Base-by-base conservation (phyloP, 2,113 vertebrate genomes). In the Pseudopodoces humilis region DNA sequence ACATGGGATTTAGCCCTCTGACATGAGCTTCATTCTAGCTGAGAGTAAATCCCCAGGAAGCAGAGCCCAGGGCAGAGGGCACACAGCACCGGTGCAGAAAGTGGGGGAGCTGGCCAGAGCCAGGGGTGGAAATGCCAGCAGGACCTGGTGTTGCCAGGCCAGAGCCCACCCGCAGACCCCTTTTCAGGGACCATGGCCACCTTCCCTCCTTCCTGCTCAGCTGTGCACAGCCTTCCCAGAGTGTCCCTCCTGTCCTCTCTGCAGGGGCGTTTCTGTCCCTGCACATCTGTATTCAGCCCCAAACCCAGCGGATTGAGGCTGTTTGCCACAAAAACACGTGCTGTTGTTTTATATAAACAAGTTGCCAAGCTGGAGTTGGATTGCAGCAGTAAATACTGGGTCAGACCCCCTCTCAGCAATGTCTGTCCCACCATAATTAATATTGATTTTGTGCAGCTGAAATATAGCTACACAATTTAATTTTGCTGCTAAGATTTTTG, bases 401-500 rank as follows among this genome's bases (percentile, higher is more conserved):
- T 92, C 92, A 95, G 90, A 74, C 85, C 83, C 94, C 37, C 49
- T 21, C 37, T 2, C 83, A 89, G 80, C 70, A 55, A 46, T 55
- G 77, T 84, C 81, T 95, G 72, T 83, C 92, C 91, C 87, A 12
- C 84, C 41, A 1, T 95, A 96, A 97, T 97, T 94, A 94, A 97
- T 96, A 96, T 96, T 92, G 95, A 96, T 97, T 95, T 91, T 95
- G 58, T 90, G 90, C 92, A 91, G 95, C 94, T 90, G 92, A 97
- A 97, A 97, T 92, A 97, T 65, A 93, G 91, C 87, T 90, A 80
- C 77, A 94, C 64, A 59, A 94, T 94, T 95, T 96, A 96, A 97
- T 96, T 97, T 97, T 95, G 92, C 92, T 94, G 94, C 92, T 97
- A 94, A 96, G 96, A 95, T 95, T 97, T 96, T 94, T 97, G 96